A percentile compares a stretch with the other conserved stretches of the same genome.
Conservation (phyloP, 2,888 invertebrate species). For the Drosophila subsilvestris region DNA sequence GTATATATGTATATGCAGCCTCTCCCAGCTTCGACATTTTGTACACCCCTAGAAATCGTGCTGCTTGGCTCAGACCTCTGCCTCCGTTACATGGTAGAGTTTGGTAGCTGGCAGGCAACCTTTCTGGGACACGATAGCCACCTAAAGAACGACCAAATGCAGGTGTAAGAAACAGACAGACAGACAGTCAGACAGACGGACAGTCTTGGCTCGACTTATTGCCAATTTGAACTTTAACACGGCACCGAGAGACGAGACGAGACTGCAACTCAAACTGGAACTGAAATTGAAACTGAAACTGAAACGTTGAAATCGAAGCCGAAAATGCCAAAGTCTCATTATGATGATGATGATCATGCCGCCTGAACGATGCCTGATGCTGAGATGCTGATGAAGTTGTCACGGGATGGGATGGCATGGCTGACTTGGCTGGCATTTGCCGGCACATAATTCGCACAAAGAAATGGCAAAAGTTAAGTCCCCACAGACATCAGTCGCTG, state of each 20-base stretch:
- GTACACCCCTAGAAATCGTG: not conserved
- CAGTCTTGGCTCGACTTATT: conserved; percentile 12
- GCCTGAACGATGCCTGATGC: not conserved
- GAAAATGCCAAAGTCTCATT: conserved; percentile 70
- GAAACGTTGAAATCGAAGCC: conserved; percentile 40
- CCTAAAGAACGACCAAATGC: conserved; percentile 10
- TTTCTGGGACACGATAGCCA: conserved; percentile 30
- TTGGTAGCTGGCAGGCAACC: conserved; percentile 13
- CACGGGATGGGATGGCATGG: conserved; percentile 15
- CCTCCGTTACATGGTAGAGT: conserved; percentile 2
- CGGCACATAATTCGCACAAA: conserved; percentile 57
- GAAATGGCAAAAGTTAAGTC: conserved; percentile 74
- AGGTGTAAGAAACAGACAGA: conserved; percentile 15
- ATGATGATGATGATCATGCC: conserved; percentile 14
- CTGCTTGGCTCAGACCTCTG: conserved; percentile 11
- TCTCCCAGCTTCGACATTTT: not conserved
- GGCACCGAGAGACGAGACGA: conserved; percentile 19
- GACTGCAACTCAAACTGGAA: conserved; percentile 30
- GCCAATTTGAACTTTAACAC: conserved; percentile 76
- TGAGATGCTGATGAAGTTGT: conserved; percentile 33
- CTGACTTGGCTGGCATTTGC: conserved; percentile 64
- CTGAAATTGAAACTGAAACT: conserved; percentile 10
- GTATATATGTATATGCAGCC: not conserved
- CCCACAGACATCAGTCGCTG: conserved; percentile 29
- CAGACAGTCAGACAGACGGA: not conserved